phyloP scores from a whole-genome alignment of 64 coral and sea anemone species.

The Platygyra sinensis region DNA sequence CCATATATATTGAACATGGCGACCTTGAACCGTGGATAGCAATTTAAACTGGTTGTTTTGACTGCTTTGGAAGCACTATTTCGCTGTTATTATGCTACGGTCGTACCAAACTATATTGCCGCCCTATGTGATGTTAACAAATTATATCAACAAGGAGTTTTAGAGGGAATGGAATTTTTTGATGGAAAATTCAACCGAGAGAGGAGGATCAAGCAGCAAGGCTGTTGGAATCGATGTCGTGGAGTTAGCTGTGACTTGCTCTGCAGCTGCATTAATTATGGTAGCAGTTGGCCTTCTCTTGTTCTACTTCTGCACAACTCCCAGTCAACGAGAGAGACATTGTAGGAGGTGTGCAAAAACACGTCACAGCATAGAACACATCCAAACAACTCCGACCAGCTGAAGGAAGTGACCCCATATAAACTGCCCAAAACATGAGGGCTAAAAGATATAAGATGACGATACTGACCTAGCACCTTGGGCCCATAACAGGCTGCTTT shows the following conservation, averaged over 20 bases:
- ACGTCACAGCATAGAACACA: conserved; percentile 7
- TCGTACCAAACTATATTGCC: neutral
- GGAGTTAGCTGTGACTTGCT: conserved; percentile 63
- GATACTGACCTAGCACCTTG: too few species aligned
- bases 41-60: too few species aligned
- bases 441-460: too few species aligned
- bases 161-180: neutral
- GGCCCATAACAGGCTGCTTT: too few species aligned
- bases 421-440: neutral
- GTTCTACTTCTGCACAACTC: conserved; percentile 69
- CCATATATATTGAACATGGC: neutral
- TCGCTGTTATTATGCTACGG: neutral
- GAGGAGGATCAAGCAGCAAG: neutral
- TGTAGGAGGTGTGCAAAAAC: conserved; percentile 26
- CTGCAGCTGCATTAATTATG: conserved; percentile 57
- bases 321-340: conserved; percentile 48
- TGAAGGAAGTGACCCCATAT: too few species aligned
- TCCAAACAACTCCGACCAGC: neutral
- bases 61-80: too few species aligned
- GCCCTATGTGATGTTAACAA: neutral
- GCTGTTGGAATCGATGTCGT: conserved; percentile 30
- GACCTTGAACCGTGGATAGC: neutral
- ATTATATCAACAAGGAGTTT: neutral
- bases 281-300: conserved; percentile 45
- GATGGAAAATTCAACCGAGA: neutral